Evolutionary conservation across 2,888 invertebrate species (phyloP).

Genomic region (Leucania comma): DNA sequence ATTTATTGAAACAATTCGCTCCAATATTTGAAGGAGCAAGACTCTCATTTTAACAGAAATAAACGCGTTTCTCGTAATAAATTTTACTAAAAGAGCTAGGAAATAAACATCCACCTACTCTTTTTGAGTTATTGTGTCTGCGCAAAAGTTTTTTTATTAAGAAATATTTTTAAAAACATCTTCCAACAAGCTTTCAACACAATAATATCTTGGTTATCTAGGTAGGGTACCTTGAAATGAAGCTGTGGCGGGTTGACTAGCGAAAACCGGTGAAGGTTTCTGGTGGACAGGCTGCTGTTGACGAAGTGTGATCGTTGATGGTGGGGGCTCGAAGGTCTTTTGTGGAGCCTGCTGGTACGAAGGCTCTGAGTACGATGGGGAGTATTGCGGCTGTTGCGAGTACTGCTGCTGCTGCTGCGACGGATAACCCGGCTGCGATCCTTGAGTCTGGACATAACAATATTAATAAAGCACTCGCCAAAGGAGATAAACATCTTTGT

Average conservation of each 20-base stretch:
- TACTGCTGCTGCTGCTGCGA: slow-evolving; percentile 74
- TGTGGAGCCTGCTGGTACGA: slow-evolving; percentile 92
- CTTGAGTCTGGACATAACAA: slow-evolving; percentile 64
- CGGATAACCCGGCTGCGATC: slow-evolving; percentile 69
- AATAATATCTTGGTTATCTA: slow-evolving; percentile 13
- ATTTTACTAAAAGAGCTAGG: slow-evolving; percentile 48
- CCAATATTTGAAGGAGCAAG: slow-evolving; percentile 36
- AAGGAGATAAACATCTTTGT: slow-evolving; percentile 9
- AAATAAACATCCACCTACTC: slow-evolving; percentile 57
- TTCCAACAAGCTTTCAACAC: neutral
- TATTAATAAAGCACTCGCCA: slow-evolving; percentile 22
- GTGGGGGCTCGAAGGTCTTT: slow-evolving; percentile 91
- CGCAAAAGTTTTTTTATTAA: slow-evolving; percentile 7
- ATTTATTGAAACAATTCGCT: slow-evolving; percentile 30
- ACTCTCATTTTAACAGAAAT: slow-evolving; percentile 41
- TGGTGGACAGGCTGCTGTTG: slow-evolving; percentile 94
- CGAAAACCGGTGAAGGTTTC: slow-evolving; percentile 93
- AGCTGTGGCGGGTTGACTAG: slow-evolving; percentile 95
- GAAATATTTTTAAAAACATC: slow-evolving; percentile 7
- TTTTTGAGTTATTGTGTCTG: slow-evolving; percentile 40
- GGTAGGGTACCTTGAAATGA: slow-evolving; percentile 91
- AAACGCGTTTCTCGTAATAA: slow-evolving; percentile 46
- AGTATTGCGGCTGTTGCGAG: slow-evolving; percentile 74
- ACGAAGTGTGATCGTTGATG: slow-evolving; percentile 93
- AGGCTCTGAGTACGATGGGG: slow-evolving; percentile 79